Evolutionary conservation across 1,140 invertebrate species (phyloP).

Genomic region (Spodoptera frugiperda): DNA sequence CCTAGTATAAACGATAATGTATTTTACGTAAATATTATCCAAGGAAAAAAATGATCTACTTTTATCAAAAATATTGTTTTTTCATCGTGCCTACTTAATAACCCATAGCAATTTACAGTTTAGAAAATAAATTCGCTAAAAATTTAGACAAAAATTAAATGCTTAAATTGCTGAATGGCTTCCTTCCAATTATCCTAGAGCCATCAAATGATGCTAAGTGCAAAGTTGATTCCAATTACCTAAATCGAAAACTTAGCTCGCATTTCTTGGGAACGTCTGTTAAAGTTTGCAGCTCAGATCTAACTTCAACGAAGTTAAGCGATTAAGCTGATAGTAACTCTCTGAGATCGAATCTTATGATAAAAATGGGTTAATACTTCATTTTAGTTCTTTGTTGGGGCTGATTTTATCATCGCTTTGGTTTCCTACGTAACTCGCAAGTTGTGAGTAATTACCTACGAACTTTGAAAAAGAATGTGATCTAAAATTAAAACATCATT

Average conservation of each 20-base stretch:
- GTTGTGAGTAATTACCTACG: no score
- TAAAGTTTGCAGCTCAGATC: conserved; percentile 11
- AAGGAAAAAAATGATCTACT: no score
- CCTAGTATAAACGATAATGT: no score
- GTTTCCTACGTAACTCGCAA: not conserved
- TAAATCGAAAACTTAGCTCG: conserved; percentile 24
- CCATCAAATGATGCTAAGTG: conserved; percentile 16
- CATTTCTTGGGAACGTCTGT: conserved; percentile 3
- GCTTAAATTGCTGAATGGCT: no score
- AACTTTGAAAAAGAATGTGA: no score
- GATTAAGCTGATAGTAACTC: conserved; percentile 25
- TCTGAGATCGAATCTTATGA: not conserved
- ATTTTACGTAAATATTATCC: no score
- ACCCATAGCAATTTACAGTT: no score
- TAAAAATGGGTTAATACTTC: not conserved
- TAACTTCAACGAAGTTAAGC: conserved; percentile 3
- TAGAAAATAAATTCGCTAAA: no score
- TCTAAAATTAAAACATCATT: no score
- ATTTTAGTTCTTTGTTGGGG: not conserved
- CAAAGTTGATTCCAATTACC: conserved; percentile 23
- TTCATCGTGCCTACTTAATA: no score
- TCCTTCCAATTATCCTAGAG: not conserved
- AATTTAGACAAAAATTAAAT: no score
- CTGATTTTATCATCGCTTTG: not conserved
- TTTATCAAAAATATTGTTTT: no score